Evolutionary conservation across 2,888 invertebrate species (phyloP), one percentile per base, ranked within the genome.

Genomic region (Cerastoderma edule): DNA sequence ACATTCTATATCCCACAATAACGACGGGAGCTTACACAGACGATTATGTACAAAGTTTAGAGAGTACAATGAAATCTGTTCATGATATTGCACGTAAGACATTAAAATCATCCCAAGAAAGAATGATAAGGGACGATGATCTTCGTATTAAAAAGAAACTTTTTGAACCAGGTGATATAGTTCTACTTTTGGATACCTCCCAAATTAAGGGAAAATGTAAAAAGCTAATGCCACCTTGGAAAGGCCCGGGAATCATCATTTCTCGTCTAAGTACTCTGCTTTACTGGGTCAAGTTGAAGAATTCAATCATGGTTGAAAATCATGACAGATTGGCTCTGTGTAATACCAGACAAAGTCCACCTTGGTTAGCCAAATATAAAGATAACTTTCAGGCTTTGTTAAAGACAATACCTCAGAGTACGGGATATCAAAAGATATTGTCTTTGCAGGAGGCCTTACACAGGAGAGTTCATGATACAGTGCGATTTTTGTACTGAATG

Each of bases 41-140:
- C 5, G 32, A 33, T 5, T 57, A 57, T 57, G 33, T 33, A 16
- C 16, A 32, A 16, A 22, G 33, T 32, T 33, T 32, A n/a, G 32
- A 16, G 16, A 32, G 6, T 28, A n/a, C 27, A n/a, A n/a, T 57
- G 57, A 33, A 57, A 57, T 33, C 16, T 6, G 57, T 33, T n/a
- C 32, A 57, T 13, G 57, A 57, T 16, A 27, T 28, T 16, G 57
- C 57, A 2, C 16, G 57, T 16, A 2, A 57, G 57, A 57, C 30
- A 16, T 33, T 57, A 19, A 57, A 57, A 57, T 16, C 19, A 16
- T n/a, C 16, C 33, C 57, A 57, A 33, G 10, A 27, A 22, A 30
- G 57, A 19, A 57, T 57, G 57, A 57, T 33, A 22, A 30, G 22
- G 32, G 57, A 57, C 28, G 30, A 57, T 33, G 57, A 57, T 33